Evolutionary conservation across 2,888 invertebrate genomes (phyloP).

Genomic region (Tholera decimalis): DNA sequence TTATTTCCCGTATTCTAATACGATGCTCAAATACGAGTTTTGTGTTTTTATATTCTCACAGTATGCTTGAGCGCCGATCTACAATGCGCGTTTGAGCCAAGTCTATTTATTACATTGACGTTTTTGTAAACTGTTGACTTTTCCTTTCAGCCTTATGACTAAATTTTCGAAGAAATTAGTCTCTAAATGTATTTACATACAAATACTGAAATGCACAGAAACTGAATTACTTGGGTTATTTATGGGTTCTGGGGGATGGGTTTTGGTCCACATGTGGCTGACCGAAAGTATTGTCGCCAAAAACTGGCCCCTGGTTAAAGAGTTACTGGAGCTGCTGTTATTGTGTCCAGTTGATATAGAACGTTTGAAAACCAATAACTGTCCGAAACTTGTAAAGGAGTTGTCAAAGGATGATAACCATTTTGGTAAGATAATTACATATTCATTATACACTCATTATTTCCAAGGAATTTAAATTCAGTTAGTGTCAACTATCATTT

Average conservation of each 20-base stretch:
- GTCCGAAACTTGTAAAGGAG: conserved; percentile 97
- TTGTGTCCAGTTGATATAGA: conserved; percentile 98
- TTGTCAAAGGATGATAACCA: conserved; percentile 96
- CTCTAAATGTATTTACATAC: conserved; percentile 98
- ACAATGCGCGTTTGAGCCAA: not conserved
- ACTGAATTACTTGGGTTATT: conserved; percentile 96
- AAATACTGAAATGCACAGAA: conserved; percentile 97
- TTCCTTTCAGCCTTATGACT: conserved; percentile 96
- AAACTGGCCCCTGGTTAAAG: conserved; percentile 97
- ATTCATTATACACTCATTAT: conserved; percentile 15
- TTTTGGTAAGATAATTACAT: conserved; percentile 92
- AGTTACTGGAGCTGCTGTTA: conserved; percentile 96
- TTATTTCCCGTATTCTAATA: conserved; percentile 11
- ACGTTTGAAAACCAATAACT: conserved; percentile 97
- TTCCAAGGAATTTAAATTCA: conserved; percentile 3
- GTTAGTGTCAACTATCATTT: no score
- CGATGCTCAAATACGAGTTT: not conserved
- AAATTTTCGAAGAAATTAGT: conserved; percentile 98
- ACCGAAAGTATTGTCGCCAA: conserved; percentile 96
- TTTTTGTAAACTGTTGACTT: conserved; percentile 34
- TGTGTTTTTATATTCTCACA: not conserved
- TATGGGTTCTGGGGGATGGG: conserved; percentile 98
- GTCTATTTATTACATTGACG: not conserved
- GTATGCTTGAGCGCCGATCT: not conserved
- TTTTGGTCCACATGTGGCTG: conserved; percentile 97